Percentiles rank a stretch among this genome's conserved stretches.
phyloP scores from a whole-genome alignment of 2,888 invertebrate genomes.

The Lysandra bellargus region DNA sequence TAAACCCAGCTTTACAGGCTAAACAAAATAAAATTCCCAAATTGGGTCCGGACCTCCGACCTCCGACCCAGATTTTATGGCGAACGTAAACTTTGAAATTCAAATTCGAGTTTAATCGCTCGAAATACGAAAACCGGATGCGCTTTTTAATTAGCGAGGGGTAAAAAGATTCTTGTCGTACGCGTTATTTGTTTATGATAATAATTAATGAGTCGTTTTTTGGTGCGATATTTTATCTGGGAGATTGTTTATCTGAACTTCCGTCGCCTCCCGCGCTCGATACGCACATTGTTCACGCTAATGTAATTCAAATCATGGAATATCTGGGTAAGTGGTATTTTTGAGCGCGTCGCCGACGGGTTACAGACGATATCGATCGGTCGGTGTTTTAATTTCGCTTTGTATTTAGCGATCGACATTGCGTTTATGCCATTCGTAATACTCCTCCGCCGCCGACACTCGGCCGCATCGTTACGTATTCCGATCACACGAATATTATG shows the following conservation, averaged over 20 bases:
- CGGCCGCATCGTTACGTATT: constrained; percentile 39
- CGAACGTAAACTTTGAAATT: constrained; percentile 67
- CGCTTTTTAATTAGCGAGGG: constrained; percentile 74
- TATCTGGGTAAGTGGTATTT: constrained; percentile 76
- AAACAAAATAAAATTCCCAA: constrained; percentile 58
- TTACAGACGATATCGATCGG: constrained; percentile 60
- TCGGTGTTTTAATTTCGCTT: constrained; percentile 63
- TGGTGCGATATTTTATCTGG: constrained; percentile 76
- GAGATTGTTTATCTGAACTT: constrained; percentile 79
- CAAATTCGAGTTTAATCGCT: constrained; percentile 70
- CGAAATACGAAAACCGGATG: constrained; percentile 66
- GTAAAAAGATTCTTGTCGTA: constrained; percentile 53
- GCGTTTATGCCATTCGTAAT: constrained; percentile 68
- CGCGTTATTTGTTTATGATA: constrained; percentile 46
- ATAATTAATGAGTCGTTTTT: constrained; percentile 51
- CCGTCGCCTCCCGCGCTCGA: constrained; percentile 75
- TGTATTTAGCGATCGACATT: constrained; percentile 69
- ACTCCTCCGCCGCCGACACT: constrained; percentile 50
- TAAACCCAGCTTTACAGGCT: constrained; percentile 39
- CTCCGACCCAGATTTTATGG: constrained; percentile 55
- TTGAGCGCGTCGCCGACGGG: constrained; percentile 57
- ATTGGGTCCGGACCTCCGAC: constrained; percentile 65
- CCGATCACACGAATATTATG: constrained; percentile 10
- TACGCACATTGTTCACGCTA: constrained; percentile 80
- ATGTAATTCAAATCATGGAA: constrained; percentile 80